Evolutionary conservation across 2,797 vertebrate species (phyloP), one percentile per base, ranked within the genome.

Genomic region (Alectoris magna): DNA sequence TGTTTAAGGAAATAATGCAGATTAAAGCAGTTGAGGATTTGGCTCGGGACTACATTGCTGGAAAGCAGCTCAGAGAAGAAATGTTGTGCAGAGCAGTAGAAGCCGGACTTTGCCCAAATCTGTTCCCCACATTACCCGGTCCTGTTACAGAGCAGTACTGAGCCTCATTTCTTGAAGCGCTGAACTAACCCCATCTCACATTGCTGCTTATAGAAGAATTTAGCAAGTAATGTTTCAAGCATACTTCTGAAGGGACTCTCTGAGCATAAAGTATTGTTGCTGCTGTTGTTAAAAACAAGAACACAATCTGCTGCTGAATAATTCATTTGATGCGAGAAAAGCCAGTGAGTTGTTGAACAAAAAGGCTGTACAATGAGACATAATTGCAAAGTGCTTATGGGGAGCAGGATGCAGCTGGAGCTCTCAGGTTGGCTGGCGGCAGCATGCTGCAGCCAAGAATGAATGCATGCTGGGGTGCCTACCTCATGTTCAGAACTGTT

Each of bases 291-390:
- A 81, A 84, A 87, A 92, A 75, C 75, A 91, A 88, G 94, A 90
- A 87, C 63, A 41, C 48, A 55, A 41, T 56, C 86, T 87, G 71
- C 74, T 88, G 91, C 83, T 97, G 93, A 96, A 95, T 97, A 96
- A 96, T 96, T 93, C 94, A 97, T 97, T 27, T 38, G 62, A 75
- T 88, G 66, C 34, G 24, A 93, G 93, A 92, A 96, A 87, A 85
- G 79, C 58, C 87, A 84, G 73, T 0, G 4, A 87, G 76, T 74
- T 72, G 85, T 83, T 84, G 94, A 96, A 94, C 82, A 96, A 88
- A 95, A 94, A 81, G 74, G 9, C 76, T 13, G 36, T 31, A 94
- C 84, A 96, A 93, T 90, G 74, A 94, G 82, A 44, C 82, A 39
- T 96, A 97, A 96, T 95, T 91, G 82, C 48, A 29, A 62, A 73